Evolutionary conservation across 1,140 invertebrate genomes (phyloP).

Genomic region (Spodoptera frugiperda): DNA sequence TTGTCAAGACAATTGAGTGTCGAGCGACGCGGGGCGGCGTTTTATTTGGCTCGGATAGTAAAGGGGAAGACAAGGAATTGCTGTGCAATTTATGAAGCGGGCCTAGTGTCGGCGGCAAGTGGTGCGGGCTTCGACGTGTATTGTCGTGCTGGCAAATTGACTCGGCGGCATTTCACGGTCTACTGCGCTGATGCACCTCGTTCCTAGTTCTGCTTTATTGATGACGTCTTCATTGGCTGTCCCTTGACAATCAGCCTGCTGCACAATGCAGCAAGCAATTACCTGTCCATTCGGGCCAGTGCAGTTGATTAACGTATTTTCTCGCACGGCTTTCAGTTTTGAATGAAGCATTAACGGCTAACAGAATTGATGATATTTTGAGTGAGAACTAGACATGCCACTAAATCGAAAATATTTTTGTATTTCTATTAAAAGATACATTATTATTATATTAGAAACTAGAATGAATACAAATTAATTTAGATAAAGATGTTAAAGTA

Average conservation of each 20-base stretch:
- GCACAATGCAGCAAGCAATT: slow-evolving; percentile 48
- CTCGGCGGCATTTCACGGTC: slow-evolving; percentile 79
- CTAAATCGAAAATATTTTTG: too few relatives aligned
- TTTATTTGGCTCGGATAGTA: slow-evolving; percentile 60
- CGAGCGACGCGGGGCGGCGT: slow-evolving; percentile 32
- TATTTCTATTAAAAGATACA: background rate
- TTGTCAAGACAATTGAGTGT: slow-evolving; percentile 45
- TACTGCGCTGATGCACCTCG: slow-evolving; percentile 72
- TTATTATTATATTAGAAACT: background rate
- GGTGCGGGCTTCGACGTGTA: slow-evolving; percentile 60
- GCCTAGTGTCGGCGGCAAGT: slow-evolving; percentile 65
- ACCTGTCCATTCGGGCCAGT: slow-evolving; percentile 29
- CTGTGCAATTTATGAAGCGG: slow-evolving; percentile 70
- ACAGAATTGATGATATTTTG: too few relatives aligned
- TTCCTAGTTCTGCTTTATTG: slow-evolving; percentile 62
- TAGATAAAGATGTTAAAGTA: background rate
- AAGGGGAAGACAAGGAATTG: slow-evolving; percentile 65
- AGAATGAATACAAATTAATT: slow-evolving; percentile 15
- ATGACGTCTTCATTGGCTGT: slow-evolving; percentile 67
- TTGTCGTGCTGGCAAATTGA: slow-evolving; percentile 79
- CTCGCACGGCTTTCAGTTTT: background rate
- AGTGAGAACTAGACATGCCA: too few relatives aligned
- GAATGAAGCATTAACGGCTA: background rate
- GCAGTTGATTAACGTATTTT: slow-evolving; percentile 40
- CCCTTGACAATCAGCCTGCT: slow-evolving; percentile 38